These are phyloP conservation scores for Smittia aterrima DNA, from an alignment of 2,888 invertebrate species.

Conservation along the genomic window DNA sequence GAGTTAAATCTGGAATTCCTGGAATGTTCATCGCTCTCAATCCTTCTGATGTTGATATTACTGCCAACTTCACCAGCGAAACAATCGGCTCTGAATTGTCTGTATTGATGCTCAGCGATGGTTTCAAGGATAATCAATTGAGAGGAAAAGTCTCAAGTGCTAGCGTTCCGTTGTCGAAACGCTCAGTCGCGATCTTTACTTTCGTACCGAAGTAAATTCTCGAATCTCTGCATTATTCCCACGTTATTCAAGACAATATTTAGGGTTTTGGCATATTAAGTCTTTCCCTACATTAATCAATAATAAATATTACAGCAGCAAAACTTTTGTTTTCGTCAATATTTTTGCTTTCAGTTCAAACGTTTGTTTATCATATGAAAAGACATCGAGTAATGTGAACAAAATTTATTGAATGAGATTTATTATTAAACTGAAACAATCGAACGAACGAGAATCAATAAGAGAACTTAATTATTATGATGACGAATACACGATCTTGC, in stretches of 20 bases:
- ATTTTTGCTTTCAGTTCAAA: no score
- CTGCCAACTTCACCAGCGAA: slow-evolving; percentile 59
- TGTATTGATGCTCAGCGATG: slow-evolving; percentile 59
- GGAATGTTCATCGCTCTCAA: slow-evolving; percentile 74
- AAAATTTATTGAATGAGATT: slow-evolving; percentile 6
- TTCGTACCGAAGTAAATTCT: slow-evolving; percentile 59
- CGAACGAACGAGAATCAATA: not conserved
- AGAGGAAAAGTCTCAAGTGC: slow-evolving; percentile 57
- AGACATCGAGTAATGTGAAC: not conserved
- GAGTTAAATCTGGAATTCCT: slow-evolving; percentile 71
- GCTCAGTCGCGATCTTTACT: slow-evolving; percentile 65
- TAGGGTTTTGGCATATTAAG: not conserved
- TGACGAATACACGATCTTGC: slow-evolving; percentile 10
- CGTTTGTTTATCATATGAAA: no score
- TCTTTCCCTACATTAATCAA: not conserved
- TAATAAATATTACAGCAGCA: not conserved
- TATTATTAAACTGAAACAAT: not conserved
- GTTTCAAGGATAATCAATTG: slow-evolving; percentile 51
- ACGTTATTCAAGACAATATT: slow-evolving; percentile 3
- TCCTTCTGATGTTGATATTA: slow-evolving; percentile 56
- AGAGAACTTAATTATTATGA: not conserved
- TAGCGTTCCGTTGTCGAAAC: slow-evolving; percentile 60
- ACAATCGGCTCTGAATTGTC: slow-evolving; percentile 62
- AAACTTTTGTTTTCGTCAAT: no score
- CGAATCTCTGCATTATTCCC: not conserved